Evolutionary conservation across 2,888 invertebrate species (phyloP), one percentile per base, ranked within the genome.

Genomic region (Ochropacha duplaris): DNA sequence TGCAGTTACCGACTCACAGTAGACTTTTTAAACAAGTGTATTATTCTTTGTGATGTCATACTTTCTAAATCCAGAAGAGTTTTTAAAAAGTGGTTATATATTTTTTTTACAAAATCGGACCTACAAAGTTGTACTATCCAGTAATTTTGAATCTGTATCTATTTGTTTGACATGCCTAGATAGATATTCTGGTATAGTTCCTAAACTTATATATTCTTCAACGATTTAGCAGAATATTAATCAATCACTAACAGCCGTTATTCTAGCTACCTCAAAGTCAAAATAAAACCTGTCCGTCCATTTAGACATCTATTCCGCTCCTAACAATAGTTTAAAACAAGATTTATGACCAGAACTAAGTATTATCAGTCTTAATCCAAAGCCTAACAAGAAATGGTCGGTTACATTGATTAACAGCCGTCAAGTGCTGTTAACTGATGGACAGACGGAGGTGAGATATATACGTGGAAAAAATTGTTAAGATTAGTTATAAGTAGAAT

Each of bases 341-440:
- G 39, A 39, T 39, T 39, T 39, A 39, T 44, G 44, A 44, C 16
- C 44, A 19, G 3, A 44, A 44, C 16, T 19, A 19, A 8, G 19
- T 44, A 19, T 9, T 9, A 44, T n/a, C 44, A 9, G 9, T 44
- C 44, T 44, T 6, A 44, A 44, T 44, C 19, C 8, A 6, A 2
- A 16, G 19, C 19, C 6, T 16, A 44, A 44, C 44, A 44, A 44
- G 9, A 44, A 44, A 16, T 9, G 19, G 44, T n/a, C 36, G 36
- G 31, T 3, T 12, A 12, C 16, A 50, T 50, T 55, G 50, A 55
- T 55, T 26, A 24, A 39, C 31, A 22, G 39, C 56, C 36, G 52
- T 56, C 56, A 50, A 44, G 51, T 51, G 56, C 31, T 50, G 56
- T 56, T 56, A 56, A 39, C 52, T 49, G 57, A 54, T 49, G n/a